Conservation (phyloP, 1,140 invertebrate genomes). For the Drosophila watanabei region DNA sequence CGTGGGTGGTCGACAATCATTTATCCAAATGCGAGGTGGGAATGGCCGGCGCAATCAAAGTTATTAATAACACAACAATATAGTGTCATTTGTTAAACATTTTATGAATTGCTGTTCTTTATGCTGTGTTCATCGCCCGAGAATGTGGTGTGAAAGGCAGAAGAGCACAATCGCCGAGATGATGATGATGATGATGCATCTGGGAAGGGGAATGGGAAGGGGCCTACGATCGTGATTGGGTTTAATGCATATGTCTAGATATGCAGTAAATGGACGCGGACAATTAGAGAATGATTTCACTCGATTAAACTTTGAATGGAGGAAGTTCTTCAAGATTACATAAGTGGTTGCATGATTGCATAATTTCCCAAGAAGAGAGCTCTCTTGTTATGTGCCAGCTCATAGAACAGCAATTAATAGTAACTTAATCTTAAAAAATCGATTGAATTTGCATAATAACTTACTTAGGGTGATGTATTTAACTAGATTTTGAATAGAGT, state of each 20-base stretch:
- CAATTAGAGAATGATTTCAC: conserved; percentile 55
- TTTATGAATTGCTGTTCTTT: conserved; percentile 49
- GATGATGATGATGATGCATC: conserved; percentile 63
- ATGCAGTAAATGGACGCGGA: conserved; percentile 19
- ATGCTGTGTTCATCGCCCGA: conserved; percentile 54
- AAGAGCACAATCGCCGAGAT: conserved; percentile 29
- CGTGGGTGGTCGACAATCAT: conserved; percentile 63
- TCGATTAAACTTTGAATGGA: conserved; percentile 32
- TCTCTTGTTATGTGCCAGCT: conserved; percentile 20
- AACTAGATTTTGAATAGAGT: neutral
- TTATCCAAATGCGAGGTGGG: conserved; percentile 10
- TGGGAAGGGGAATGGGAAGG: conserved; percentile 24
- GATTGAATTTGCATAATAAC: conserved; percentile 2
- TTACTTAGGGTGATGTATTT: neutral
- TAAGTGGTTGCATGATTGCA: conserved; percentile 37
- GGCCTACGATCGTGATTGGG: conserved; percentile 47
- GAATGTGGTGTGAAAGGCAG: conserved; percentile 74
- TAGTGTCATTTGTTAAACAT: conserved; percentile 65
- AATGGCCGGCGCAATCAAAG: conserved; percentile 46
- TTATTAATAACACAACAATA: conserved; percentile 73
- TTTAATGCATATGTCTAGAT: conserved; percentile 32
- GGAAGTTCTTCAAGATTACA: conserved; percentile 50
- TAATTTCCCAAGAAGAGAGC: conserved; percentile 28
- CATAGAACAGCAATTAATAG: conserved; percentile 23
- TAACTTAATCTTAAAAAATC: neutral